These are phyloP conservation scores for Aphelinus certus DNA, from an alignment of 1,140 invertebrate genomes.

Conservation along the genomic window DNA sequence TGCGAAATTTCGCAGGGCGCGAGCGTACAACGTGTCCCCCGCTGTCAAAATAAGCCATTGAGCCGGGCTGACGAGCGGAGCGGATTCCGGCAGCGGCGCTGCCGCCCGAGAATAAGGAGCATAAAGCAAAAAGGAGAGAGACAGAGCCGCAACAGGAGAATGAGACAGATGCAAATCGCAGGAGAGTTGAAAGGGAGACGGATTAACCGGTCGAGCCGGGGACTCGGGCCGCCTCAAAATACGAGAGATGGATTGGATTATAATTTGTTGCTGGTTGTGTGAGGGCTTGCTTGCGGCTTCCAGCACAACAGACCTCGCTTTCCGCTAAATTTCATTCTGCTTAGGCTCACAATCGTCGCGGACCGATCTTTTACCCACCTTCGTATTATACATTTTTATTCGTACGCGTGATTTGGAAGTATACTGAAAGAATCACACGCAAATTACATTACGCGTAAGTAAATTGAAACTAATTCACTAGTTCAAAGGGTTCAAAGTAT, in stretches of 20 bases:
- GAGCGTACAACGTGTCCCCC: constrained; percentile 50
- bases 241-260: constrained; percentile 21
- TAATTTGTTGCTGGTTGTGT: not conserved
- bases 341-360: too few relatives aligned
- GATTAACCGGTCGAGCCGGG: not conserved
- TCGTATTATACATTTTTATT: too few relatives aligned
- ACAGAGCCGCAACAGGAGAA: not conserved
- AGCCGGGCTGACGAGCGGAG: constrained; percentile 53
- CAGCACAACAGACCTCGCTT: too few relatives aligned
- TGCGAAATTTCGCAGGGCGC: constrained; percentile 58
- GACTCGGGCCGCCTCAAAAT: not conserved
- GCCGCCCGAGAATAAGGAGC: constrained; percentile 47
- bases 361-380: too few relatives aligned
- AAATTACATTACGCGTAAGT: too few relatives aligned
- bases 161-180: constrained; percentile 32
- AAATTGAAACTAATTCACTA: too few relatives aligned
- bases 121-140: constrained; percentile 6
- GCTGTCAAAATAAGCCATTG: constrained; percentile 64
- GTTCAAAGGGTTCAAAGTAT: too few relatives aligned
- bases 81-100: constrained; percentile 41
- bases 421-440: too few relatives aligned
- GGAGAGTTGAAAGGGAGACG: constrained; percentile 8
- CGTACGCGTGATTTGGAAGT: too few relatives aligned
- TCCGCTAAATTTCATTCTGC: too few relatives aligned
- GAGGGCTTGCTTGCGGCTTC: too few relatives aligned